Evolutionary conservation across 2,888 invertebrate genomes (phyloP).

Genomic region (Metopia argyrocephala): DNA sequence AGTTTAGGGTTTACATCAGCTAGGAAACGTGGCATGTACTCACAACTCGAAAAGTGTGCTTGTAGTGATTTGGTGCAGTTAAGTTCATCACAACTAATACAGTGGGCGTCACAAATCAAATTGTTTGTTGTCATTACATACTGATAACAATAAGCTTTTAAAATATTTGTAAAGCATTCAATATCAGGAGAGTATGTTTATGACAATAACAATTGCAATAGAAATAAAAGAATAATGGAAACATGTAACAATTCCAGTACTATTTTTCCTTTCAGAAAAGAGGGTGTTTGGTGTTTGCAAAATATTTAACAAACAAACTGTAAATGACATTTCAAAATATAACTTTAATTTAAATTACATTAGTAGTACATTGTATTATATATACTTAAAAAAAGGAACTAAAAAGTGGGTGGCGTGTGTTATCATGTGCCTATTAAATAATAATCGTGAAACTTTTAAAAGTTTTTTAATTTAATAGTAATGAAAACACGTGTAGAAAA

Average conservation of each 20-base stretch:
- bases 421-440: not conserved
- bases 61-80: not conserved
- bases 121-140: not conserved
- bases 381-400: no score
- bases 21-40: slow-evolving; percentile 44
- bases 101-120: slow-evolving; percentile 54
- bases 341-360: slow-evolving; percentile 39
- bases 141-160: slow-evolving; percentile 18
- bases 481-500: not conserved
- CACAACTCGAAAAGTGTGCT: slow-evolving; percentile 6
- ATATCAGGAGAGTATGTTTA: not conserved
- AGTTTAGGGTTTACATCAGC: slow-evolving; percentile 57
- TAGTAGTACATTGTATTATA: slow-evolving; percentile 13
- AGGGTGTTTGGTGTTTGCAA: not conserved
- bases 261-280: not conserved
- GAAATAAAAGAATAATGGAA: not conserved
- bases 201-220: slow-evolving; percentile 41
- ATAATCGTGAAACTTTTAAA: not conserved
- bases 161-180: slow-evolving; percentile 16
- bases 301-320: slow-evolving; percentile 13
- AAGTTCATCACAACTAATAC: slow-evolving; percentile 17
- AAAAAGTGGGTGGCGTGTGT: no score
- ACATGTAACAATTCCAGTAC: slow-evolving; percentile 24
- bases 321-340: slow-evolving; percentile 26
- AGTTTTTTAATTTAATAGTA: not conserved